These are phyloP conservation scores for Malurus splendens DNA, from an alignment of 2,797 vertebrate genomes.

Conservation along the genomic window DNA sequence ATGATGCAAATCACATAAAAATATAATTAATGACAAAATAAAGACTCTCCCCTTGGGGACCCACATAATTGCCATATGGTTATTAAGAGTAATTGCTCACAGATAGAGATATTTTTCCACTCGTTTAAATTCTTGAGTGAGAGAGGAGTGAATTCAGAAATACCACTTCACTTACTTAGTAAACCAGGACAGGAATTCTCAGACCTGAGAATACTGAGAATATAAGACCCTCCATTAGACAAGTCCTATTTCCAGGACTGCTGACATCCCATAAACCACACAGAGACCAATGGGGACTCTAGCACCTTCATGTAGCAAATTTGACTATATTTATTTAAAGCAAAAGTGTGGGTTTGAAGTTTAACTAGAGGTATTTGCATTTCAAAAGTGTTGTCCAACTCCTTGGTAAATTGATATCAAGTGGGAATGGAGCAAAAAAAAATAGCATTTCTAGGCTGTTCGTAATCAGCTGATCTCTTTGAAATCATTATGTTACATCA, in stretches of 20 bases:
- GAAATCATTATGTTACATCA: neutral
- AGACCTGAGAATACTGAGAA: neutral
- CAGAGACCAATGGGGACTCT: neutral
- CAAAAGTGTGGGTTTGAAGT: neutral
- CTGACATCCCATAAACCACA: neutral
- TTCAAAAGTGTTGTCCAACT: neutral
- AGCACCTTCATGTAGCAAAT: neutral
- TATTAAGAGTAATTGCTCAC: constrained; percentile 50
- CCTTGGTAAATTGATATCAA: neutral
- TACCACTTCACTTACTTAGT: neutral
- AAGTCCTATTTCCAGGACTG: neutral
- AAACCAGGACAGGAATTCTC: neutral
- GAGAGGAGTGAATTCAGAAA: neutral
- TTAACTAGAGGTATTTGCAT: neutral
- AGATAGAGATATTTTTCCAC: neutral
- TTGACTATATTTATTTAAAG: neutral
- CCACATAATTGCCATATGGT: constrained; percentile 44
- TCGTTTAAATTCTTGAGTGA: constrained; percentile 39
- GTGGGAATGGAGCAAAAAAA: neutral
- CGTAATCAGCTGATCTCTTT: neutral
- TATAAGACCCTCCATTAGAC: neutral
- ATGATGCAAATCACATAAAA: constrained; percentile 50
- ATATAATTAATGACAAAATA: constrained; percentile 57
- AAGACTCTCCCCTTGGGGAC: constrained; percentile 25
- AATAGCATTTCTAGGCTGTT: neutral